Base-by-base conservation (phyloP, 2,888 invertebrate species). In the Stenichneumon culpator region DNA sequence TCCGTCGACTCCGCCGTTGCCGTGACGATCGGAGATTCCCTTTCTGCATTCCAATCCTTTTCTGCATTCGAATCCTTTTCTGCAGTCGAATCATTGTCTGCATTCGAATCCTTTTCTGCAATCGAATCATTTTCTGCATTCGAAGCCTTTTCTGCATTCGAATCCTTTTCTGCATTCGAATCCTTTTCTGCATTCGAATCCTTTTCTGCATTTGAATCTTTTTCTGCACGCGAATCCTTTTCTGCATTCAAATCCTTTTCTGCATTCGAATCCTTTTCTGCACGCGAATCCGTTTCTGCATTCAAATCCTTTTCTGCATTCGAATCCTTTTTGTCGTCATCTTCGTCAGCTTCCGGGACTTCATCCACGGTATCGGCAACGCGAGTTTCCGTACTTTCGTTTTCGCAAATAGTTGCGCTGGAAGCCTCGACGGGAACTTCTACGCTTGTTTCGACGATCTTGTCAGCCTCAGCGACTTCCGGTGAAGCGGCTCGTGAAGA, bases 401-500 rank as follows among this genome's bases (percentile, higher is more conserved):
- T 39, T 36, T 19, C 54, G 16, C 11, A 39, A 67, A 22, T 52
- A 5, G 25, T 75, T 14, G 11, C n/a, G 0, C 7, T n/a, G 16
- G 32, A 47, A 0, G 65, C 19, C 65, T 78, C 54, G 68, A 39
- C 50, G 1, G 54, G 11, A 50, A 50, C 50, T 52, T 67, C 74
- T 3, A 22, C n/a, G 19, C 19, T 11, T 14, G 36, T 60, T 54
- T 77, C 73, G 14, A 54, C 19, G 50, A 39, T 78, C 36, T 65
- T n/a, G 7, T 67, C 60, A 16, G 60, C n/a, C 11, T 57, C 16
- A 7, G 44, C 54, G 5, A n/a, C n/a, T 19, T 81, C 68, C 11
- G 63, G 39, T 28, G 68, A 22, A n/a, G n/a, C 47, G 16, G 65
- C 72, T 44, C 36, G 19, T 4, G 78, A 44, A 22, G 67, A 44